Base-by-base conservation (phyloP, 2,888 invertebrate genomes). In the Mactromeris polynyma region DNA sequence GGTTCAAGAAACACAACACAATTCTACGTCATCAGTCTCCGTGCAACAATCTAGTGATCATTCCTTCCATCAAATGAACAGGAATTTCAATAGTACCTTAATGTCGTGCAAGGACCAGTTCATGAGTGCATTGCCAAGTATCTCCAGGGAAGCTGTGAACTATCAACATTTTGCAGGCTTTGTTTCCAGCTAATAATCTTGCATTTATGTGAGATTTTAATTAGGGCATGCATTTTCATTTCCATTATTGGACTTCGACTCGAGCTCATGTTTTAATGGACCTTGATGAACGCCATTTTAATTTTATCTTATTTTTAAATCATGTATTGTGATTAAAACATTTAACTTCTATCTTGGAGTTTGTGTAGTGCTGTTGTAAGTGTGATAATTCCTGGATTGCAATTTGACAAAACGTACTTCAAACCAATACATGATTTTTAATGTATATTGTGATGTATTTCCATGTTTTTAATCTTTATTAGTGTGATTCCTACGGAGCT, bases 51-150 rank as follows among this genome's bases (percentile, higher is more conserved):
- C 80, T 77, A 69, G 81, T 81, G 81, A 85, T 64, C 36, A 38
- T 33, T 6, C 84, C n/a, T 73, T 58, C 26, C 81, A 85, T 81
- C 89, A 86, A 80, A 81, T 42, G 87, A 87, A 80, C 85, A 83
- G 81, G 81, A 83, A 86, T 73, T 87, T 88, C 58, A 88, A 87
- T 87, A 83, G 54, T 83, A 88, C 88, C 46, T 83, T 89, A 36
- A 89, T 89, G 81, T 89, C 92, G n/a, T 93, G 94, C 89, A 94
- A 94, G 85, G 93, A 91, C 82, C 94, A 94, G 90, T 92, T 93
- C 82, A 90, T 93, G 92, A 93, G 90, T 88, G 90, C 89, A 51
- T 91, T 89, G 85, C 93, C 92, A 69, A 91, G 88, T 77, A 82
- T 87, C 54, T 42, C 85, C 17, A 54, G 86, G 40, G 91, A 91